Evolutionary conservation across 2,888 invertebrate species (phyloP).

Genomic region (Drosophila monieri): DNA sequence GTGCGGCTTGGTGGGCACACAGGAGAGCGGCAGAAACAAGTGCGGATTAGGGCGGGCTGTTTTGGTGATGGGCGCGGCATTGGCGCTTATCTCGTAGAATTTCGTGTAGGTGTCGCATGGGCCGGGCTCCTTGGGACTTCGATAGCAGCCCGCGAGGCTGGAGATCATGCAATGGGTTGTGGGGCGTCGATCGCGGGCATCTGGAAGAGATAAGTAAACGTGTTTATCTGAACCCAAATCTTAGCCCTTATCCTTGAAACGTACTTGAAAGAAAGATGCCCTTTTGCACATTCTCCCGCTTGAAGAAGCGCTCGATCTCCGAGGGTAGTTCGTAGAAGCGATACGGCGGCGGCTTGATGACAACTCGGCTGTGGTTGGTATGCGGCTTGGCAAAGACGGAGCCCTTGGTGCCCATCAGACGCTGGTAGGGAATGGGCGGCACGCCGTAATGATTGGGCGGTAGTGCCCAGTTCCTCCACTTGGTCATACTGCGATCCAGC

Average conservation of each 20-base stretch:
- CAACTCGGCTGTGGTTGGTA: conserved; percentile 35
- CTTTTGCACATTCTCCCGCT: conserved; percentile 61
- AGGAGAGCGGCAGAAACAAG: conserved; percentile 57
- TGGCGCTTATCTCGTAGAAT: conserved; percentile 19
- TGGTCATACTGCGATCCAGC: conserved; percentile 49
- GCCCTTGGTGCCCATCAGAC: conserved; percentile 58
- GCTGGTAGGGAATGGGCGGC: conserved; percentile 46
- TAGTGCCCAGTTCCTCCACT: conserved; percentile 59
- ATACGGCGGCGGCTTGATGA: conserved; percentile 40
- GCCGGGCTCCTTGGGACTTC: conserved; percentile 69
- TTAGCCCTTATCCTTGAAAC: background rate
- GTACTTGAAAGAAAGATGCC: conserved; percentile 76
- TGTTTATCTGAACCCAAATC: background rate
- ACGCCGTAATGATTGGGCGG: conserved; percentile 78
- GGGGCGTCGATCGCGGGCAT: conserved; percentile 72
- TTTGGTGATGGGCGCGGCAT: conserved; percentile 21
- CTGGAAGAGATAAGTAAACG: conserved; percentile 36
- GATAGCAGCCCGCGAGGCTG: conserved; percentile 62
- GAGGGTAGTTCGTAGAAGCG: conserved; percentile 56
- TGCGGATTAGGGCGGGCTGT: conserved; percentile 47
- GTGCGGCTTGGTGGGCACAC: conserved; percentile 62
- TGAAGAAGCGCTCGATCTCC: conserved; percentile 55
- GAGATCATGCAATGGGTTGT: conserved; percentile 65
- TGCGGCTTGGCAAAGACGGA: conserved; percentile 65
- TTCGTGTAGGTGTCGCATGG: conserved; percentile 63